These are phyloP conservation scores for Phocoena phocoena DNA, from an alignment of 2,113 vertebrate genomes.

Conservation along the genomic window DNA sequence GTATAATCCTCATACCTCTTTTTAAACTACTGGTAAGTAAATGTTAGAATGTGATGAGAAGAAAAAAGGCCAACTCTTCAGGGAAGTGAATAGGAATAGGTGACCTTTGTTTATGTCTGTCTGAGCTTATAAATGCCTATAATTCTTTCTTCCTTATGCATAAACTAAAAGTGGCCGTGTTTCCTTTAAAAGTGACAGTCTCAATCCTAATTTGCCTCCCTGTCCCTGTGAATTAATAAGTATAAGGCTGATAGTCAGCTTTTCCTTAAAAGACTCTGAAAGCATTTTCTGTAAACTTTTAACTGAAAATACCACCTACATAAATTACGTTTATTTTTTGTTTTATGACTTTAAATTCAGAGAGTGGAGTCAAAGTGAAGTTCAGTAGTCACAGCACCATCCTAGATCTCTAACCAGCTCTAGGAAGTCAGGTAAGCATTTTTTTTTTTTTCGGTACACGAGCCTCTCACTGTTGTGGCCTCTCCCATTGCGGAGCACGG, in stretches of 20 bases:
- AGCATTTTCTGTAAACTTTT: constrained; percentile 10
- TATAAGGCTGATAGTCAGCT: background rate
- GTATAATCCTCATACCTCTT: background rate
- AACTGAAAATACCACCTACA: background rate
- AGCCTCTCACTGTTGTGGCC: no score
- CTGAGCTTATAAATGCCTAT: constrained; percentile 48
- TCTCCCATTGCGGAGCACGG: no score
- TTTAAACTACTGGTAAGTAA: constrained; percentile 29
- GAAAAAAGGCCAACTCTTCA: background rate
- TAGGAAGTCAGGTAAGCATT: background rate
- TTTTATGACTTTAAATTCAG: constrained; percentile 25
- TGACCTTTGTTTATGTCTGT: background rate
- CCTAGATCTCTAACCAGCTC: background rate
- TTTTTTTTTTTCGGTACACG: background rate
- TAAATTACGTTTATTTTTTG: background rate
- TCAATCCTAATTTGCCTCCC: background rate
- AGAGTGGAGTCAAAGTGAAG: background rate
- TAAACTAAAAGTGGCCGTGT: background rate
- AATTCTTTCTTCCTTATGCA: constrained; percentile 24
- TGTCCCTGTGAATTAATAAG: background rate
- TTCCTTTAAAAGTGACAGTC: constrained; percentile 27
- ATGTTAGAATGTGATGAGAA: background rate
- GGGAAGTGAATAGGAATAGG: background rate
- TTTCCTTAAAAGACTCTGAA: background rate
- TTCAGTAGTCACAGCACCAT: background rate